These are phyloP conservation scores for Tokudaia muenninki DNA, from an alignment of 2,797 vertebrate genomes.

Conservation along the genomic window DNA sequence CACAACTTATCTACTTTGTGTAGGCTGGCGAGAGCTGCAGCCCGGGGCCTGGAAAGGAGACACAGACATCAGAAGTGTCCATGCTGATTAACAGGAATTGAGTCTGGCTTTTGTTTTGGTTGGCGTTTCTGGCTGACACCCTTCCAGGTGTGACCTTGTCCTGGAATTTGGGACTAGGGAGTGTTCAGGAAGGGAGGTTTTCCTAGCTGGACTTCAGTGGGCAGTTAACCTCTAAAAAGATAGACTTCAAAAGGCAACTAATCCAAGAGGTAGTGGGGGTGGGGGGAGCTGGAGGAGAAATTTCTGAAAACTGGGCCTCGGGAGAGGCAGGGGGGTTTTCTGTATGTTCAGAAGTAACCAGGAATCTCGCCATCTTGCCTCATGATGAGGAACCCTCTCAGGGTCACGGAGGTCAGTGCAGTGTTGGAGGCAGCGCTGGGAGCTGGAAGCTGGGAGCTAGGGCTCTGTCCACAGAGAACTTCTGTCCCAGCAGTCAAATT, in stretches of 20 bases:
- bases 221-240: not conserved
- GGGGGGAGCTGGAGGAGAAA: not conserved
- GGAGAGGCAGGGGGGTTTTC: no score
- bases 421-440: not conserved
- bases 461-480: not conserved
- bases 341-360: not conserved
- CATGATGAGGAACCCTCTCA: not conserved
- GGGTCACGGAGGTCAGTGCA: not conserved
- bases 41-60: not conserved
- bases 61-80: not conserved
- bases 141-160: slow-evolving; percentile 28
- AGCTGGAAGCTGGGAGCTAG: not conserved
- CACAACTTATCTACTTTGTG: not conserved
- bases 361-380: not conserved
- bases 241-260: not conserved
- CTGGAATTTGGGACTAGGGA: not conserved
- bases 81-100: not conserved
- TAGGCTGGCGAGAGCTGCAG: not conserved
- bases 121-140: not conserved
- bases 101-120: not conserved
- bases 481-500: not conserved
- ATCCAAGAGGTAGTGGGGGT: not conserved
- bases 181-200: not conserved
- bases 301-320: not conserved
- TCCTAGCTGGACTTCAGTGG: not conserved